Base-by-base conservation (phyloP, 2,797 vertebrate species). In the Clarias laeviceps region DNA sequence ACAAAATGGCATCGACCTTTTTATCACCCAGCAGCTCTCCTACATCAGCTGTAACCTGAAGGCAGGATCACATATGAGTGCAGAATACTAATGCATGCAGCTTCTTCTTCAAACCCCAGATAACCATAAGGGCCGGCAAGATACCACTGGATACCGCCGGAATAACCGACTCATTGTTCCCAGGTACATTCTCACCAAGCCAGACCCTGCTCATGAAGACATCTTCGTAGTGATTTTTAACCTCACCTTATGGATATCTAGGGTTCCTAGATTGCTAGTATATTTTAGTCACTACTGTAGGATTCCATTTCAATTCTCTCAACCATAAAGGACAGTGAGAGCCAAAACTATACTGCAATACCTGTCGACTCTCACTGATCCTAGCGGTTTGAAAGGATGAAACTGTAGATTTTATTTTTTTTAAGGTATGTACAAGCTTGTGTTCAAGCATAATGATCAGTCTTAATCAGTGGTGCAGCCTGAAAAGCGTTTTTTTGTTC, bases 1-100 rank as follows among this genome's bases (percentile, higher is more conserved):
- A 97, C 17, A 97, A 89, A 88, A 97, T 96, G 0, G 96, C 96
- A 1, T 97, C 96, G 85, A 97, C 94, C 87, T 97, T 97, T 81
- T 95, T 90, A 29, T 95, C 94, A 7, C 95, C 95, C 50, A 97
- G 90, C 76, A 97, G 93, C 76, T 94, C 93, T 9, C 91, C 94
- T 6, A 97, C 91, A 22, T 95, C 96, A 32, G 92, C 70, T 0
- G 96, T 96, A 87, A 97, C 96, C 96, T 97, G 88, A 61, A 89
- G 17, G 24, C 29, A 68, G 24, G 54, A 37, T 40, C 1, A 59
- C 1, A 62, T 70, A 9, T 62, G 24, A 82, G 32, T 86, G 2
- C 6, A 82, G 14, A 45, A 37, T 22, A 54, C 9, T n/a, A 5
- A 27, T 74, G 18, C 54, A 45, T 72, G 11, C 14, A 72, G 22